Evolutionary conservation across 2,888 invertebrate genomes (phyloP).

Genomic region (Apodemia hepburni): DNA sequence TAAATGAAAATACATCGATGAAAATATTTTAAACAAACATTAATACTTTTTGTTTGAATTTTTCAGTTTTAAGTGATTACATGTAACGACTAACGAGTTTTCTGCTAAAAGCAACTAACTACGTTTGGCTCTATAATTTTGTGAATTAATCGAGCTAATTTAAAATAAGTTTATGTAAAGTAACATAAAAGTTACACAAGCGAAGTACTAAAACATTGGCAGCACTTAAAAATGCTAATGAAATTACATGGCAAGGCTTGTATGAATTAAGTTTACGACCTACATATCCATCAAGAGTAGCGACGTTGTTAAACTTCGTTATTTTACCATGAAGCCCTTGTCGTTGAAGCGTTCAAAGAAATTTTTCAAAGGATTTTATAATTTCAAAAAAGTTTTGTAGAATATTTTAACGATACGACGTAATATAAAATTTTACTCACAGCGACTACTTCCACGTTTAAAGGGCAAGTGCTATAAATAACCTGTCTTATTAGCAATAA

Average conservation of each 20-base stretch:
- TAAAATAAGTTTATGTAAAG: background rate
- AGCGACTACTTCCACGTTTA: too few species aligned
- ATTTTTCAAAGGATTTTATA: background rate
- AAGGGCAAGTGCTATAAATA: too few species aligned
- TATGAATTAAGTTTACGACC: conserved; percentile 4
- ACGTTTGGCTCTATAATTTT: background rate
- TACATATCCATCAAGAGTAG: conserved; percentile 3
- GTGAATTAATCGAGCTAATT: background rate
- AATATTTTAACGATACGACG: background rate
- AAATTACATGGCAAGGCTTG: conserved; percentile 2
- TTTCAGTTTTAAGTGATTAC: too few species aligned
- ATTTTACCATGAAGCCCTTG: background rate
- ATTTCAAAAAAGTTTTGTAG: background rate
- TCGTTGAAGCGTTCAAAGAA: background rate
- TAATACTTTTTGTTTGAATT: too few species aligned
- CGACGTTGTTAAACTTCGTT: conserved; percentile 1
- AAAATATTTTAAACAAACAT: too few species aligned
- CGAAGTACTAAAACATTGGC: conserved; percentile 3
- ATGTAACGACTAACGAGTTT: background rate
- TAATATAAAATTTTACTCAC: background rate
- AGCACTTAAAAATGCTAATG: background rate
- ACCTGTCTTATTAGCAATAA: too few species aligned
- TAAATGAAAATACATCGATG: too few species aligned
- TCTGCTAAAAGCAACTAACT: background rate
- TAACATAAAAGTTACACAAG: background rate